These are phyloP conservation scores for Acanthoscelides obtectus DNA, from an alignment of 2,888 invertebrate species.

Conservation along the genomic window DNA sequence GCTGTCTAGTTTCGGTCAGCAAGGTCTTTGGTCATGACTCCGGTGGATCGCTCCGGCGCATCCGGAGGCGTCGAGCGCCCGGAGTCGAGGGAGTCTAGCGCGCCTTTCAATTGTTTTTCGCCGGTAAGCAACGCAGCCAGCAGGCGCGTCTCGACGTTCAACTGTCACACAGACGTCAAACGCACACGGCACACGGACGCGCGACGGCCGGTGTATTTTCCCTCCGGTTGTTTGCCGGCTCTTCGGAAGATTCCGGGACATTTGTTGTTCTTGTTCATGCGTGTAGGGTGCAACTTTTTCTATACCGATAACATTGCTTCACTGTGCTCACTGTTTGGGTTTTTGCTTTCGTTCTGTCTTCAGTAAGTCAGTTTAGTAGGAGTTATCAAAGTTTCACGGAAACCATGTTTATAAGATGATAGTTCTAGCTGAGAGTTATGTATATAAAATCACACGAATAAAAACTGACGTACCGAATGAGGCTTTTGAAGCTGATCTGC, in stretches of 20 bases:
- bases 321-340: not conserved
- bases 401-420: too few relatives aligned
- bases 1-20: not conserved
- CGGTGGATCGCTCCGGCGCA: not conserved
- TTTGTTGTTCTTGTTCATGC: not conserved
- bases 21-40: not conserved
- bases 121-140: not conserved
- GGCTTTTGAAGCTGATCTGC: too few relatives aligned
- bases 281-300: not conserved
- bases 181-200: not conserved
- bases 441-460: too few relatives aligned
- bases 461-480: too few relatives aligned
- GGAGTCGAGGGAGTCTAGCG: not conserved
- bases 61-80: not conserved
- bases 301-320: not conserved
- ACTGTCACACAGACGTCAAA: not conserved
- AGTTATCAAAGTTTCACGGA: too few relatives aligned
- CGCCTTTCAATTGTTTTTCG: not conserved
- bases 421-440: too few relatives aligned
- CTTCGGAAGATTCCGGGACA: not conserved
- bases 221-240: not conserved
- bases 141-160: not conserved
- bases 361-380: not conserved
- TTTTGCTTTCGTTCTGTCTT: not conserved
- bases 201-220: not conserved